Percentiles rank a stretch among this genome's conserved stretches.
Evolutionary conservation across 1,140 invertebrate species (phyloP).

Genomic region (Antheraea pernyi): DNA sequence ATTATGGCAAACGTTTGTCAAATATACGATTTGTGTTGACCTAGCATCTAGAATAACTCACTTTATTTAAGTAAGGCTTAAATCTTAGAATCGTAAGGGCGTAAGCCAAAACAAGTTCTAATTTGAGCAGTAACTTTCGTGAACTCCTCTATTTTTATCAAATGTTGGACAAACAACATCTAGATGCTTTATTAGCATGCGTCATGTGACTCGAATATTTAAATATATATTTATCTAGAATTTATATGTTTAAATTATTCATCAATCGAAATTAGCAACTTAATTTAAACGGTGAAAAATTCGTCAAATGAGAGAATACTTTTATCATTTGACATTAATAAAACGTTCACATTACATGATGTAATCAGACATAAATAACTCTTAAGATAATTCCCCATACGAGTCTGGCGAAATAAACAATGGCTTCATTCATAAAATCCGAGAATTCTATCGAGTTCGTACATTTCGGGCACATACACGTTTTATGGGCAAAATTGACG

Average conservation of each 20-base stretch:
- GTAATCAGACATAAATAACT: constrained; percentile 1
- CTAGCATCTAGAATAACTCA: neutral
- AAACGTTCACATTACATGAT: neutral
- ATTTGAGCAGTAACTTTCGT: too few species aligned
- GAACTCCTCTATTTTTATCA: too few species aligned
- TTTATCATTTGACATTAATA: neutral
- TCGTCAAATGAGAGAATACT: neutral
- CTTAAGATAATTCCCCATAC: neutral
- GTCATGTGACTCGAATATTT: too few species aligned
- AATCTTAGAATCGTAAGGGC: too few species aligned
- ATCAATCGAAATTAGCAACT: too few species aligned
- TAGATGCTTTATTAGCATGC: too few species aligned
- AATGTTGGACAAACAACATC: too few species aligned
- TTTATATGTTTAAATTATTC: too few species aligned
- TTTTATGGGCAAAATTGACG: constrained; percentile 12
- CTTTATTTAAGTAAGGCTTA: neutral
- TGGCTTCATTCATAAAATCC: constrained; percentile 12
- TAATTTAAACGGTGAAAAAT: neutral
- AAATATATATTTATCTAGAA: too few species aligned
- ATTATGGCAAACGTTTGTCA: too few species aligned
- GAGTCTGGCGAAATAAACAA: constrained; percentile 1
- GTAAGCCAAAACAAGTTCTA: too few species aligned
- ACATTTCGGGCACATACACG: neutral
- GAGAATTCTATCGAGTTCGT: neutral
- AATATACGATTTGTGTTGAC: neutral